Evolutionary conservation across 2,797 vertebrate genomes (phyloP).

Genomic region (Hybognathus amarus): DNA sequence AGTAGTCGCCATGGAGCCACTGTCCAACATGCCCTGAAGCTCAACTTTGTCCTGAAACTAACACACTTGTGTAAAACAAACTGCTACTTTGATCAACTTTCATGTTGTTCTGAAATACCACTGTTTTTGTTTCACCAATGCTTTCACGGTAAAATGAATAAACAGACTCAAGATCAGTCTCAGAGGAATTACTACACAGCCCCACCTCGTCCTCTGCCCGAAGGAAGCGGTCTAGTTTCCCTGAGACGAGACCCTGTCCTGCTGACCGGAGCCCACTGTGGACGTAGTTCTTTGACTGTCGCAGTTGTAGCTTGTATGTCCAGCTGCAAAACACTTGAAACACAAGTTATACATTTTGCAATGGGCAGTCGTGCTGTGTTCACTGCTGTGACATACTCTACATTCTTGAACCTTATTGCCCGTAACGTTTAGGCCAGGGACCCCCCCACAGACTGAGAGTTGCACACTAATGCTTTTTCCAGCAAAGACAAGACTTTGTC

Average conservation of each 20-base stretch:
- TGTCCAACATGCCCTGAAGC: conserved; percentile 2
- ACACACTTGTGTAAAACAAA: conserved; percentile 5
- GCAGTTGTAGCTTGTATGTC: background rate
- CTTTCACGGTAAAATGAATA: conserved; percentile 2
- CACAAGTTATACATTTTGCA: background rate
- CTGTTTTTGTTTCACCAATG: background rate
- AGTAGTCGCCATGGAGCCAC: background rate
- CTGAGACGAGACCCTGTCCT: background rate
- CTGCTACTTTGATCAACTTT: background rate
- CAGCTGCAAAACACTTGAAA: conserved; percentile 14
- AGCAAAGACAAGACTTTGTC: conserved; percentile 20
- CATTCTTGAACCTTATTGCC: background rate
- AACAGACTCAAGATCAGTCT: background rate
- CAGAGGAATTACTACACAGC: conserved; percentile 3
- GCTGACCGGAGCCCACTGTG: background rate
- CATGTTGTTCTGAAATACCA: background rate
- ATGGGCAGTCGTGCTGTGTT: background rate
- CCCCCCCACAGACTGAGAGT: background rate
- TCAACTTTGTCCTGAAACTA: conserved; percentile 11
- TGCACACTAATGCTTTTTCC: background rate
- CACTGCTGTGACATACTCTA: background rate
- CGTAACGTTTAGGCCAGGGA: background rate
- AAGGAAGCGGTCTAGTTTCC: conserved; percentile 17
- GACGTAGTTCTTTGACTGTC: background rate
- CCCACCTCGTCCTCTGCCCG: background rate